These are phyloP conservation scores for Chrysaora quinquecirrha DNA, from an alignment of 30 jellyfish, hydroid and myxozoan genomes.

Conservation along the genomic window DNA sequence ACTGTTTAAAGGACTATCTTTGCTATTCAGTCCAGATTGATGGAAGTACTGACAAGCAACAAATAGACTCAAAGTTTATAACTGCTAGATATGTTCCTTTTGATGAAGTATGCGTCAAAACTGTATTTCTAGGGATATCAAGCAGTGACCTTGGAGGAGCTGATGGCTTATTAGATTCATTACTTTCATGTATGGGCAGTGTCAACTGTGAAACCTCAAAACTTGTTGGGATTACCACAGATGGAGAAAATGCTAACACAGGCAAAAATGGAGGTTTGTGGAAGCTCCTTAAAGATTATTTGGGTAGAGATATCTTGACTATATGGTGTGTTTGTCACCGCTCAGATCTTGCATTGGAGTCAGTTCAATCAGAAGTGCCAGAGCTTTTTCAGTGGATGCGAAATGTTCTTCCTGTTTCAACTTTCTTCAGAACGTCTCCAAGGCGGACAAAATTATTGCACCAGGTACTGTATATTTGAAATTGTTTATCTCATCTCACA, in stretches of 20 bases:
- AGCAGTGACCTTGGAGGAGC: constrained; percentile 60
- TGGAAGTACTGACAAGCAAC: constrained; percentile 55
- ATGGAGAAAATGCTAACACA: too few species aligned
- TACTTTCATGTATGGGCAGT: constrained; percentile 26
- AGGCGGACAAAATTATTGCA: constrained; percentile 54
- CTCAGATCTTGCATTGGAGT: constrained; percentile 70
- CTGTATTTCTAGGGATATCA: constrained; percentile 34
- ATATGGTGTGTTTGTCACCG: constrained; percentile 61
- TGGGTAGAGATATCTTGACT: constrained; percentile 58
- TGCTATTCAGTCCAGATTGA: constrained; percentile 48
- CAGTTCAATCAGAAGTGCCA: constrained; percentile 54
- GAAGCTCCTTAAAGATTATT: constrained; percentile 24
- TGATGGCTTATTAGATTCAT: constrained; percentile 38
- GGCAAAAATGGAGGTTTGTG: constrained; percentile 53
- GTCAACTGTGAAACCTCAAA: constrained; percentile 17
- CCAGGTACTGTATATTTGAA: too few species aligned
- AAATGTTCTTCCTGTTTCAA: constrained; percentile 41
- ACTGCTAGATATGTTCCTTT: constrained; percentile 36
- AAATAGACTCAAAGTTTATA: constrained; percentile 52
- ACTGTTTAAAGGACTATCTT: constrained; percentile 19
- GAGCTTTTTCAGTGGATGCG: constrained; percentile 56
- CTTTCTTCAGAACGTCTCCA: constrained; percentile 63
- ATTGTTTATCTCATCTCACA: too few species aligned
- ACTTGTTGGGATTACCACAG: constrained; percentile 55
- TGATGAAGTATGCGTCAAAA: constrained; percentile 44